Evolutionary conservation across 1,140 invertebrate genomes (phyloP).

Genomic region (Drosophila tani): DNA sequence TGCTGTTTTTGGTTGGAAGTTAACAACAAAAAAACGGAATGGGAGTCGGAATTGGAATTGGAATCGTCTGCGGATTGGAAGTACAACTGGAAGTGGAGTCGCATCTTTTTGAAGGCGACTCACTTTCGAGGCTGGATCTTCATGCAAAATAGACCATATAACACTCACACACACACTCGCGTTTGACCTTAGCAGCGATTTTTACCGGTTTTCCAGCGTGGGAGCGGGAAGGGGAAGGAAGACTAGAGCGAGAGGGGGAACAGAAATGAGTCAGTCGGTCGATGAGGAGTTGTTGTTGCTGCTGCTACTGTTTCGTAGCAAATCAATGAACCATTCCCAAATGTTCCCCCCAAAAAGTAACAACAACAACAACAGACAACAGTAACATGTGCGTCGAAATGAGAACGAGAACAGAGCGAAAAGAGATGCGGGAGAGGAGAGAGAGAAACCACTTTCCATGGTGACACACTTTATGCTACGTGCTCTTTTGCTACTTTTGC

Average conservation of each 20-base stretch:
- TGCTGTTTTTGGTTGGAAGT: slow-evolving; percentile 28
- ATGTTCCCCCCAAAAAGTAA: slow-evolving; percentile 37
- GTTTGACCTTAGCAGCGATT: slow-evolving; percentile 75
- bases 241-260: slow-evolving; percentile 19
- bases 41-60: slow-evolving; percentile 38
- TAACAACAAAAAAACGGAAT: slow-evolving; percentile 19
- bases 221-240: slow-evolving; percentile 4
- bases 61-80: slow-evolving; percentile 20
- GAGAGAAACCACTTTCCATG: slow-evolving; percentile 81
- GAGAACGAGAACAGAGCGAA: slow-evolving; percentile 61
- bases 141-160: slow-evolving; percentile 63
- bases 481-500: slow-evolving; percentile 82
- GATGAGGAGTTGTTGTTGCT: slow-evolving; percentile 45
- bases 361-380: slow-evolving; percentile 29
- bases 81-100: slow-evolving; percentile 30
- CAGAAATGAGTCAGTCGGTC: slow-evolving; percentile 76
- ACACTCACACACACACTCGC: slow-evolving; percentile 28
- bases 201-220: slow-evolving; percentile 70
- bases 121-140: slow-evolving; percentile 44
- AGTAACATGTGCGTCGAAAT: slow-evolving; percentile 72
- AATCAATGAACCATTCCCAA: slow-evolving; percentile 73
- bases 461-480: slow-evolving; percentile 80
- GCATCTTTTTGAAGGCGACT: slow-evolving; percentile 46
- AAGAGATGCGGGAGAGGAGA: slow-evolving; percentile 43
- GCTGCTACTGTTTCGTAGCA: slow-evolving; percentile 31